Base-by-base conservation (phyloP, 2,113 vertebrate genomes). In the Bothrops jararaca region DNA sequence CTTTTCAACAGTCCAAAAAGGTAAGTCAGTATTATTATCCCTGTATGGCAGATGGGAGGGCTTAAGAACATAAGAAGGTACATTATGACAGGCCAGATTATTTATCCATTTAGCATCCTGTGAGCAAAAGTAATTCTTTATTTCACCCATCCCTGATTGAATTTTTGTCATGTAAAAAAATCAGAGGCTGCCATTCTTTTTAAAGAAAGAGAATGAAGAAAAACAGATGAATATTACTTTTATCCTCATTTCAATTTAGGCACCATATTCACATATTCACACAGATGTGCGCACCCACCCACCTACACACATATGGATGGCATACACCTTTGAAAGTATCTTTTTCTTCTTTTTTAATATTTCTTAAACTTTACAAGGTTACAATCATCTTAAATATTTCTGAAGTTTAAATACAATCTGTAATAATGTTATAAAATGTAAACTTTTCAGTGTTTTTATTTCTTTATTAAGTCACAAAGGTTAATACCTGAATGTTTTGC, bases 331-430 rank as follows among this genome's bases (percentile, higher is more conserved):
- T 23, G n/a, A 29, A n/a, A 56, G 22, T 15, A 10, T 94, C 89
- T 93, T 86, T 91, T 93, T 91, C 93, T 92, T 85, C 90, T 94
- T 94, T 96, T 98, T 98, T 98, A 98, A 98, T 98, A 98, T 96
- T 95, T 97, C 96, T 96, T 96, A 96, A 97, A 96, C 97, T 98
- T 98, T 97, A 97, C 97, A 98, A 95, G 97, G 97, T 98, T 98
- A 98, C 98, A 98, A 97, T 97, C 95, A 97, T 97, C 96, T 98
- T 98, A 98, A 98, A 98, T 98, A 98, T 98, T 93, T 98, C 96
- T 97, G 97, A 96, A 96, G 97, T 96, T 98, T 98, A 98, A 98
- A 98, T 98, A 98, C 98, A 98, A 98, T 98, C 97, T 98, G 97
- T 95, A 98, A 91, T 98, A 98, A 98, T 96, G 97, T 98, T 98